Conservation (phyloP, 2,113 vertebrate species). For the Prinia subflava region DNA sequence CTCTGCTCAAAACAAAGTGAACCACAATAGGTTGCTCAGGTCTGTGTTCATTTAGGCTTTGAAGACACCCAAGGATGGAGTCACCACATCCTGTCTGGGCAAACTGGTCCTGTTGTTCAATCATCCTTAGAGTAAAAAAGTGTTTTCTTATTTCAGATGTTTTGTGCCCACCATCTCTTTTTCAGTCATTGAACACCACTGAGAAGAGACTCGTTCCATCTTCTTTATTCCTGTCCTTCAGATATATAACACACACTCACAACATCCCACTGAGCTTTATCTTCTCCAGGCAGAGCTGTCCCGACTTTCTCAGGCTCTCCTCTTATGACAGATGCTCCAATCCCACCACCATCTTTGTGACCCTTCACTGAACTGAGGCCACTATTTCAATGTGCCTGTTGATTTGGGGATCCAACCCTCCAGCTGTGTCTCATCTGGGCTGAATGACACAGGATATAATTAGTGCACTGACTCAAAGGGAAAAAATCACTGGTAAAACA, state of each 20-base stretch:
- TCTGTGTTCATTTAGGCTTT: not conserved
- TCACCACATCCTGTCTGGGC: not conserved
- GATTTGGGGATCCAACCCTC: not conserved
- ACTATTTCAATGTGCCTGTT: not conserved
- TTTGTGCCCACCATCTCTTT: not conserved
- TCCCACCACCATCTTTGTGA: not conserved
- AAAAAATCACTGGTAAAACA: not conserved
- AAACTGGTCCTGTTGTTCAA: not conserved
- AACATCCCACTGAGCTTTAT: not conserved
- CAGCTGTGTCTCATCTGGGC: not conserved
- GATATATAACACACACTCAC: no score
- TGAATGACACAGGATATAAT: fast-evolving
- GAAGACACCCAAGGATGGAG: not conserved
- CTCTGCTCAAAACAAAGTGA: not conserved
- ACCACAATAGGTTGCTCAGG: not conserved
- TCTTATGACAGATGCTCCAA: not conserved
- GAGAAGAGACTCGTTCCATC: not conserved
- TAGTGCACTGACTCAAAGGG: not conserved
- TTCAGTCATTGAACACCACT: not conserved
- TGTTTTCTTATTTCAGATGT: not conserved
- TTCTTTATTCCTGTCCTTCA: not conserved
- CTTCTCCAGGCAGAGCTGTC: not conserved
- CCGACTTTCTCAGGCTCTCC: not conserved
- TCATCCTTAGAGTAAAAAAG: not conserved
- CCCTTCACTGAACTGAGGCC: not conserved